Percentiles rank a stretch among this genome's conserved stretches.
Conservation (phyloP, 1,140 invertebrate species). For the Cryptotermes secundus region DNA sequence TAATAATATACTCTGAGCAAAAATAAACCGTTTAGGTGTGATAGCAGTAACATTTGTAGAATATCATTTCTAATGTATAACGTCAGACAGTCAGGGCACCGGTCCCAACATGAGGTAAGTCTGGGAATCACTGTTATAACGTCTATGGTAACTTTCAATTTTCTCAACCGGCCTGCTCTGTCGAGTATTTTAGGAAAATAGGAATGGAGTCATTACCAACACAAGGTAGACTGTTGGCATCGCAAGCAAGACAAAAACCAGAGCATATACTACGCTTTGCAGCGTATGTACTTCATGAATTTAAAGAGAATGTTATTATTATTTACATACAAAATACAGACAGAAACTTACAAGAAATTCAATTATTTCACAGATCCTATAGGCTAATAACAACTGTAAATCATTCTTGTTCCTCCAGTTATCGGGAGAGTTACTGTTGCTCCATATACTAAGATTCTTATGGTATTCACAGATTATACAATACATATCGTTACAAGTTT, state of each 20-base stretch:
- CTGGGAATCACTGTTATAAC: no score
- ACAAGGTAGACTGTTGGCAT: no score
- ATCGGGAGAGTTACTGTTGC: neutral
- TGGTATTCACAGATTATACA: neutral
- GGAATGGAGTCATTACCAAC: neutral
- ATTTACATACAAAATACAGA: slow-evolving; percentile 20
- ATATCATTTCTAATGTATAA: no score
- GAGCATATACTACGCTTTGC: neutral
- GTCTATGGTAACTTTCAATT: no score
- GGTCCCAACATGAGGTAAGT: no score
- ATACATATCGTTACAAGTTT: neutral
- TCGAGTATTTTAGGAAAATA: no score
- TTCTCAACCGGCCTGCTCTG: no score
- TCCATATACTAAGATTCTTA: neutral
- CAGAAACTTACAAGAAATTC: neutral
- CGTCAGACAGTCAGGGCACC: no score
- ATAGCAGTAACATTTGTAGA: no score
- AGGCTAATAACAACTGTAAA: neutral
- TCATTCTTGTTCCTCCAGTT: neutral
- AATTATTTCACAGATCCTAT: neutral
- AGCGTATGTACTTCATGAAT: no score
- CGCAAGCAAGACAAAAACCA: neutral
- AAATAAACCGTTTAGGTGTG: no score
- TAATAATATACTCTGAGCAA: no score
- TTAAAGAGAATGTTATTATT: neutral